Evolutionary conservation across 2,888 invertebrate species (phyloP).

Genomic region (Mimas tiliae): DNA sequence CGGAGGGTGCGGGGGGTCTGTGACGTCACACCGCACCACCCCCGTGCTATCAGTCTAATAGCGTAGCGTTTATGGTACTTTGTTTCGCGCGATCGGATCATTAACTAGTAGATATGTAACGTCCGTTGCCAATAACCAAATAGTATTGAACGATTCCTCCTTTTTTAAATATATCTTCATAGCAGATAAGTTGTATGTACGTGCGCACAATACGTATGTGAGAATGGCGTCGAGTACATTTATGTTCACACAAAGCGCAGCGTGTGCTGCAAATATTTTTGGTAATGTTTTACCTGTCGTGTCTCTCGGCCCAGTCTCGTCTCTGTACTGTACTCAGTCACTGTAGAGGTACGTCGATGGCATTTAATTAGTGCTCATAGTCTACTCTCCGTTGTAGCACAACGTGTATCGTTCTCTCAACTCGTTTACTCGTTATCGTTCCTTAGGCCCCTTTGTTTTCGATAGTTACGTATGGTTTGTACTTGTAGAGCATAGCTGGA

Average conservation of each 20-base stretch:
- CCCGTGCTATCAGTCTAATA: constrained; percentile 32
- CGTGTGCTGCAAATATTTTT: constrained; percentile 75
- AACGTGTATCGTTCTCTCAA: constrained; percentile 64
- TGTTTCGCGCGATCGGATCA: constrained; percentile 58
- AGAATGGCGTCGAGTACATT: constrained; percentile 48
- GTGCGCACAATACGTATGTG: constrained; percentile 72
- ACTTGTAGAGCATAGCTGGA: constrained; percentile 59
- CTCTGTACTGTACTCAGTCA: constrained; percentile 45
- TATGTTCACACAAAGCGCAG: constrained; percentile 62
- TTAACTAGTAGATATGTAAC: constrained; percentile 41
- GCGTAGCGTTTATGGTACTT: constrained; percentile 52
- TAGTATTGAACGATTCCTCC: constrained; percentile 76
- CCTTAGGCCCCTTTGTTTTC: constrained; percentile 61
- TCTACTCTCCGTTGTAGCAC: constrained; percentile 71
- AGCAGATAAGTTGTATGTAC: constrained; percentile 68
- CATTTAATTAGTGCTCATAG: constrained; percentile 75
- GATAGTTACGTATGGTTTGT: constrained; percentile 51
- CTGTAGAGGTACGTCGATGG: constrained; percentile 64
- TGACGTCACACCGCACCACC: neutral
- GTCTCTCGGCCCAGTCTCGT: constrained; percentile 37
- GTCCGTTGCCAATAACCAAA: constrained; percentile 78
- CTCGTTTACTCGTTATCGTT: constrained; percentile 39
- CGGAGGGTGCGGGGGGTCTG: neutral
- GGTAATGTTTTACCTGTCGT: constrained; percentile 70
- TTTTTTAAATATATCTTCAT: constrained; percentile 71